These are phyloP conservation scores for Actenoides lindsayi DNA, from an alignment of 2,113 vertebrate genomes.

Conservation along the genomic window DNA sequence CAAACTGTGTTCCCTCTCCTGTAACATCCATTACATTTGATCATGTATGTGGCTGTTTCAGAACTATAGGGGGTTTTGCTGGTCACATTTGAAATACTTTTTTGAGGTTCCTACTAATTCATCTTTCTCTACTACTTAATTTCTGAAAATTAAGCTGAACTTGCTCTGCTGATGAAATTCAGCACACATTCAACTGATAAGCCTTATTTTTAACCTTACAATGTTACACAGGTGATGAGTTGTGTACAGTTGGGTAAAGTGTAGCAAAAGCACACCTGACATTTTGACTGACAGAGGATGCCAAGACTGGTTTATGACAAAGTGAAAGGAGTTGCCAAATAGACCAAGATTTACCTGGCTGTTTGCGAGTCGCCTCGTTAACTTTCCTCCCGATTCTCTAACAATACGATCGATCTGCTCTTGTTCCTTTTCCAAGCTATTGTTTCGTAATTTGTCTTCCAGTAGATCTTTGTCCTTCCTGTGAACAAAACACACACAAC, in stretches of 20 bases:
- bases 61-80: neutral
- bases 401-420: conserved; percentile 92
- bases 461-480: conserved; percentile 88
- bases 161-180: neutral
- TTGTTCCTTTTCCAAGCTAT: conserved; percentile 84
- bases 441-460: conserved; percentile 84
- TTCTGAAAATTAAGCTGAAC: neutral
- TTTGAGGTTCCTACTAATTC: neutral
- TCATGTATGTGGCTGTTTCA: neutral
- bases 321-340: neutral
- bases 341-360: conserved; percentile 78
- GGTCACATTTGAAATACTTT: neutral
- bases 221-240: neutral
- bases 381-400: conserved; percentile 89
- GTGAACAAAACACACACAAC: neutral
- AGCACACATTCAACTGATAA: neutral
- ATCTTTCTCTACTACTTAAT: neutral
- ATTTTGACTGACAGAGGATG: neutral
- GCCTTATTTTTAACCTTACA: neutral
- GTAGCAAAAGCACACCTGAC: neutral
- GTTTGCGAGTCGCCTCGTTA: conserved; percentile 85
- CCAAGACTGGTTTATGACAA: neutral
- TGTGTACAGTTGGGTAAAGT: neutral
- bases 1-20: neutral
- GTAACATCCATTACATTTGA: neutral